Conservation (phyloP, 1,140 invertebrate genomes). For the Probaryconus sp. region DNA sequence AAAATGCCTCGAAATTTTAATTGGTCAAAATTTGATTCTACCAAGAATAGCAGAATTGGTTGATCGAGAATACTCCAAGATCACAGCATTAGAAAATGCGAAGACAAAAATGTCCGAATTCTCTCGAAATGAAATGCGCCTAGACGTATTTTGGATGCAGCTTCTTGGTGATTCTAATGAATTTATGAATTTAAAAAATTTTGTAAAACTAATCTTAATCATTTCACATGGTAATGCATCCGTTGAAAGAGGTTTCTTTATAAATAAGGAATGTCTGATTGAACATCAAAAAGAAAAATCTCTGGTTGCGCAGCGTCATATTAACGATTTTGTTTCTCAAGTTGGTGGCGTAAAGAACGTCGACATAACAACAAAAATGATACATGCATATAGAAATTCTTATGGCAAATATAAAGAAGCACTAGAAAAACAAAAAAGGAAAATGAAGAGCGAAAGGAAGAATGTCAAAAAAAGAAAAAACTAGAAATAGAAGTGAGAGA, state of each 20-base stretch:
- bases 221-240: constrained; percentile 28
- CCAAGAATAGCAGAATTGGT: constrained; percentile 2
- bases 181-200: not conserved
- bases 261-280: constrained; percentile 31
- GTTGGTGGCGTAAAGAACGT: constrained; percentile 1
- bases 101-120: not conserved
- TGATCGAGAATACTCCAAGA: not conserved
- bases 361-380: not conserved
- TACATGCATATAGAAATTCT: not conserved
- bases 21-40: not conserved
- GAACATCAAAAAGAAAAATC: constrained; percentile 25
- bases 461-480: not conserved
- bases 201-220: constrained; percentile 26
- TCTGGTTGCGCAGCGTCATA: constrained; percentile 22
- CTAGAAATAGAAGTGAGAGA: no score
- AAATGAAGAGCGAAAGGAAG: not conserved
- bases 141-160: constrained; percentile 14
- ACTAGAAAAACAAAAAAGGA: not conserved
- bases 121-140: not conserved
- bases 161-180: not conserved
- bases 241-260: constrained; percentile 35
- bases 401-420: not conserved
- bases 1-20: constrained; percentile 8
- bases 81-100: not conserved
- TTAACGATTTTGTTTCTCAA: constrained; percentile 17